Base-by-base conservation (phyloP, 2,888 invertebrate species). In the Malthinus seriepunctatus region DNA sequence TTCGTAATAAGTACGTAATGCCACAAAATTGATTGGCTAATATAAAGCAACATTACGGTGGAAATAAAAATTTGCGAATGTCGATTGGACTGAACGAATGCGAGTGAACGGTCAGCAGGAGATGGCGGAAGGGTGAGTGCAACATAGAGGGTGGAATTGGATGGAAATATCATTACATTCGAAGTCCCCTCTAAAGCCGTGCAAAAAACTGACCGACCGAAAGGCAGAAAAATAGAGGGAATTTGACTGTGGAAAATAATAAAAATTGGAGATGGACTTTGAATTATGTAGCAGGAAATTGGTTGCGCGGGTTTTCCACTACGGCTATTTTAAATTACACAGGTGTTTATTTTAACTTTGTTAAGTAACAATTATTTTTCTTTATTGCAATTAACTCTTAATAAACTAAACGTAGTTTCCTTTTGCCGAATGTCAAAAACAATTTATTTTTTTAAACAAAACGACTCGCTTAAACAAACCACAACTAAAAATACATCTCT, bases 221-320 rank as follows among this genome's bases (percentile, higher is more conserved):
- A 76, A 78, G 77, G 77, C 78, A 77, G 78, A 77, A 78, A 78
- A 78, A 79, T 78, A 77, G 76, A 78, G 78, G 75, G 78, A 78
- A 79, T 78, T 79, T 78, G 77, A 78, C 78, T 77, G 78, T 77
- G 78, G 78, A 78, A 78, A 78, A 78, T 78, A 78, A 79, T 78
- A 78, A 78, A 79, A 79, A 78, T 78, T 78, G 76, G 78, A 78
- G 77, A 78, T 78, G 78, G 78, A 78, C 77, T 77, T 78, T 79
- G 79, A 79, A 79, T 79, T 79, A 79, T 79, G 78, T 78, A 78
- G 77, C 75, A 77, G 77, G 71, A 72, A 69, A 70, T 71, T 69
- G 71, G 70, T 58, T 51, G 42, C 53, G 52, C 34, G 47, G 44
- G 53, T 34, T 67, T 73, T 76, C 70, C 75, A 66, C 67, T 64